Base-by-base conservation (phyloP, 2,888 invertebrate genomes). In the Eupithecia exiguata region DNA sequence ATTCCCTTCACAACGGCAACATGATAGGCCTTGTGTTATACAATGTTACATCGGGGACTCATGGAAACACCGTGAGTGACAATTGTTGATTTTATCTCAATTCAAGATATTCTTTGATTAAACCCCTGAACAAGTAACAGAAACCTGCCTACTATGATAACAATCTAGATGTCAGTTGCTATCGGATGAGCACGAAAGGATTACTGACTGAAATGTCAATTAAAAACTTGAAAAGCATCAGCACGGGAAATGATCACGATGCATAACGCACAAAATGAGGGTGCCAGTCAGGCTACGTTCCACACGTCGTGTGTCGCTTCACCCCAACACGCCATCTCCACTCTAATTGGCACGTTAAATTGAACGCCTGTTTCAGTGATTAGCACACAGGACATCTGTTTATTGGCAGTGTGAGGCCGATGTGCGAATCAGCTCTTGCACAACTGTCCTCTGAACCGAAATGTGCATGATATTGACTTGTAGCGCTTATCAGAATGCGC, bases 301-400 rank as follows among this genome's bases (percentile, higher is more conserved):
- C 85, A 86, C 82, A 84, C 85, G 84, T 87, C 72, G 40, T 40
- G 61, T 69, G 66, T 68, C 61, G 70, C 68, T 69, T 77, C 58
- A 70, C 70, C 25, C 84, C 85, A 86, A 88, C 87, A 85, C 84
- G 86, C 83, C 84, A 87, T 86, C 88, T 88, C 83, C 83, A 83
- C 81, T 85, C 86, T 88, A 91, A 91, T 91, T 90, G 89, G 88
- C 86, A 88, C 86, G 89, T 90, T 91, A 91, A 92, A 92, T 93
- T 92, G 90, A 90, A 92, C 89, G 88, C 88, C 89, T 87, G 89
- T 89, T 90, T 87, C 89, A 88, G 85, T 89, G 89, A 91, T 92
- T 91, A 91, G 85, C 84, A 86, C 81, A 84, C 87, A 86, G 89
- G 87, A 90, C 89, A 90, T 89, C 89, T 89, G 89, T 89, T 80